Evolutionary conservation across 2,888 invertebrate genomes (phyloP), one percentile per base, ranked within the genome.

Genomic region (Nomada fucata): DNA sequence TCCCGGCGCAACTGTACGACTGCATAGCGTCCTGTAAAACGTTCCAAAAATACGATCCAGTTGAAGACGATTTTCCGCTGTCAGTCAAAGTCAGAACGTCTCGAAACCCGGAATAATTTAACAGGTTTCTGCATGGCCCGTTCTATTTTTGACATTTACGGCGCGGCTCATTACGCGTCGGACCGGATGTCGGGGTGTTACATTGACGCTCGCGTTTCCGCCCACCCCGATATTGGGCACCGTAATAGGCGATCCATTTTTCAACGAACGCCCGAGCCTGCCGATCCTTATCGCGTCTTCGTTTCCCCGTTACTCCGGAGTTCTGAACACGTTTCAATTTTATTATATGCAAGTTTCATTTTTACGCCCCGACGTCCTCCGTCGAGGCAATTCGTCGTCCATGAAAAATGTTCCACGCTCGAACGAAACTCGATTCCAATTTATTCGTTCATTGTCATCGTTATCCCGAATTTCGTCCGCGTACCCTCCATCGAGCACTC

Each of bases 131-230:
- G 20, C 36, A 44, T 50, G 60, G 64, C 44, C 20, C 64, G 72
- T 76, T 80, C 85, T 88, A 88, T 88, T 87, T 88, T 64, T 76
- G 78, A 80, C 76, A 82, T 86, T 81, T 84, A 85, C 76, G 75
- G 63, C 47, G 67, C 50, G 36, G 67, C 82, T 86, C 82, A 82
- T 83, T 79, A 65, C 60, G 20, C 59, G 50, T 50, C 50, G 59
- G 47, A 44, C 59, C 74, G 76, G 71, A 79, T 68, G 67, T 69
- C 42, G 68, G 67, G 64, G 42, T 2, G 57, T 75, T 57, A 52
- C 47, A 29, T 57, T 75, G 18, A 29, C 36, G n/a, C 23, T 23
- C 53, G 18, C 11, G 18, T 18, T 11, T 65, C 23, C 18, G 47
- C 5, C 44, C 36, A 2, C 53, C 53, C 10, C 44, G 50, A 76